These are phyloP conservation scores for Drosophila serrata DNA, from an alignment of 1,140 invertebrate species.

Conservation along the genomic window DNA sequence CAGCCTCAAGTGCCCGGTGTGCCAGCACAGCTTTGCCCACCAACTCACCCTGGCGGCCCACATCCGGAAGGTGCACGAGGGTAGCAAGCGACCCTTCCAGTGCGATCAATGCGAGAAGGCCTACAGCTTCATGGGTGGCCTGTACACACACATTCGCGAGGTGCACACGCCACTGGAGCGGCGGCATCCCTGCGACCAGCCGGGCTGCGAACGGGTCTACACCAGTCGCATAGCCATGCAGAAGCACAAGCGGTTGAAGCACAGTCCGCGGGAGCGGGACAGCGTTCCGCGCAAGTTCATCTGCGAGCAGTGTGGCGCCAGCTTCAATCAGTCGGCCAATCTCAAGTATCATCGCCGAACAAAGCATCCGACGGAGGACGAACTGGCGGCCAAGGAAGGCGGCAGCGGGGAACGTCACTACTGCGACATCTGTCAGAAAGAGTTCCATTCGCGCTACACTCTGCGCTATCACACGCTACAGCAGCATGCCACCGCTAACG, in stretches of 20 bases:
- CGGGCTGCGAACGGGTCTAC: constrained; percentile 69
- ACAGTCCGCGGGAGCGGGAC: constrained; percentile 23
- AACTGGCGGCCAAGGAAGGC: constrained; percentile 47
- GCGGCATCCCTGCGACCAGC: constrained; percentile 61
- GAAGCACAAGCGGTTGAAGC: constrained; percentile 76
- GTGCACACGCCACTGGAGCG: constrained; percentile 62
- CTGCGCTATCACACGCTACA: constrained; percentile 77
- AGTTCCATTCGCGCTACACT: constrained; percentile 79
- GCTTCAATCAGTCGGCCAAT: constrained; percentile 77
- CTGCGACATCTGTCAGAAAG: constrained; percentile 71
- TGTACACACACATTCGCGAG: constrained; percentile 79
- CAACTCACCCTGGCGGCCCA: constrained; percentile 70
- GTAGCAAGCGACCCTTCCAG: constrained; percentile 70
- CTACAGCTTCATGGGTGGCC: constrained; percentile 78
- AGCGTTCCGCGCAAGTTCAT: constrained; percentile 49
- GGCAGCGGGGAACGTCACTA: constrained; percentile 45
- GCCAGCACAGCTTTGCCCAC: constrained; percentile 70
- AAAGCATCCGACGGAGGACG: constrained; percentile 79
- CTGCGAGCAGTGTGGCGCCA: constrained; percentile 77
- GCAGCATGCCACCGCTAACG: constrained; percentile 48
- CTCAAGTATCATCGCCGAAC: constrained; percentile 71
- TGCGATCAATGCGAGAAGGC: constrained; percentile 78
- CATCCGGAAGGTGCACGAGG: constrained; percentile 78
- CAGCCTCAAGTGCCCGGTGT: constrained; percentile 66
- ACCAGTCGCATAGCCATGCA: constrained; percentile 75